These are phyloP conservation scores for Cladopsammia gracilis DNA, from an alignment of 64 coral and sea anemone species.

Conservation along the genomic window DNA sequence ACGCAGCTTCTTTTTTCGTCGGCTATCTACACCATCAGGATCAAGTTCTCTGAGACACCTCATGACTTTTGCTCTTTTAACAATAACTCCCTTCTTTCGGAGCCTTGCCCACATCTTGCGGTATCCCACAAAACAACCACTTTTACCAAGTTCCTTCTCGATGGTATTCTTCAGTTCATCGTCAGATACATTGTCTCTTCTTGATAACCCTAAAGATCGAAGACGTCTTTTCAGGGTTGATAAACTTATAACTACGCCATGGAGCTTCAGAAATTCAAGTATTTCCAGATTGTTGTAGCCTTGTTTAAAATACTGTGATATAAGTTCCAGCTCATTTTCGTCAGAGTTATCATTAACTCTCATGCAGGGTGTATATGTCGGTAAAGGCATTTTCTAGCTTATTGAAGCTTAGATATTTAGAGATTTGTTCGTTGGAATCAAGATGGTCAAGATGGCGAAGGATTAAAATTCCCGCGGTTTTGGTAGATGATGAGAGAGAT, in stretches of 20 bases:
- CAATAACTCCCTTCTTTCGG: background rate
- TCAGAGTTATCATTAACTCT: background rate
- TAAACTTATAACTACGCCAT: constrained; percentile 50
- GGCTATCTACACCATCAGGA: background rate
- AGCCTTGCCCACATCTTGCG: constrained; percentile 20
- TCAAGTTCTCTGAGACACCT: background rate
- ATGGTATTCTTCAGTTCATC: constrained; percentile 41
- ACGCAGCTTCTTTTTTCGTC: background rate
- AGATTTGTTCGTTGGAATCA: too few species aligned
- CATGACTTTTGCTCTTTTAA: background rate
- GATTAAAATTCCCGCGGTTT: too few species aligned
- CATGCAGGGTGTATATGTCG: constrained; percentile 44
- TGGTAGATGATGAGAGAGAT: too few species aligned
- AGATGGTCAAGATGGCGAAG: too few species aligned
- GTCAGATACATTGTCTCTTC: constrained; percentile 23
- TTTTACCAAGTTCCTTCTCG: constrained; percentile 7
- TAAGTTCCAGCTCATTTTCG: background rate
- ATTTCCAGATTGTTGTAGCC: constrained; percentile 63
- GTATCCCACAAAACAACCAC: constrained; percentile 35
- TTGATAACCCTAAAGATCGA: constrained; percentile 3
- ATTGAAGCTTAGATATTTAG: background rate
- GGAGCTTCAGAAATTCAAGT: constrained; percentile 54
- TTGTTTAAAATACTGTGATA: constrained; percentile 67
- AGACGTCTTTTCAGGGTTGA: constrained; percentile 61
- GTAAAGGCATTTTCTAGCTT: constrained; percentile 23